Evolutionary conservation across 1,140 invertebrate species (phyloP), one percentile per base, ranked within the genome.

Genomic region (Drosophila lini): DNA sequence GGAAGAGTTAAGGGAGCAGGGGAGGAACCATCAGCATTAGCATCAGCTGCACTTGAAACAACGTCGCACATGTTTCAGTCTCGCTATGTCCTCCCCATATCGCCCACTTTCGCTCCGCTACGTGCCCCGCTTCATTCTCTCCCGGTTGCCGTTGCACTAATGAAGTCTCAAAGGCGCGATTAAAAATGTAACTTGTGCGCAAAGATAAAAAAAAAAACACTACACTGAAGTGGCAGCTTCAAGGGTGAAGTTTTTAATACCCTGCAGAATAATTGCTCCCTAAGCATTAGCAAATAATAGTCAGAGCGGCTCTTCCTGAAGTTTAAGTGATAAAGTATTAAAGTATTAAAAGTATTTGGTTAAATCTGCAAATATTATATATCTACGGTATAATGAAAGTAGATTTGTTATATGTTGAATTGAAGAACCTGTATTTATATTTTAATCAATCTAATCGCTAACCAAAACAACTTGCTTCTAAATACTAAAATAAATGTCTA

Each of bases 111-210:
- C 42, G n/a, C 16, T 31, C 45, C 52, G 64, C 83, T 80, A 60
- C 71, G 58, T 82, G 67, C 74, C 48, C 63, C 45, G 59, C 65
- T 62, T 57, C 38, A 41, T 58, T 65, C 42, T 56, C 50, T 50
- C 50, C 42, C 34, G 45, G 53, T 73, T 62, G 36, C 65, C 47
- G 61, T 60, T 80, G 74, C 84, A 89, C 84, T 89, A 89, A 89
- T 89, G 84, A 89, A 89, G 84, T 89, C 84, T 89, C 84, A 89
- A 89, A 89, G 84, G 84, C 84, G 84, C 84, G 84, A 89, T 89
- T 89, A 89, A 88, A 89, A 89, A 89, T 89, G 84, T 89, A 89
- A 89, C 84, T 89, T 89, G 74, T 70, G 84, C 77, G 63, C 55
- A 74, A 82, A 67, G 63, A 77, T 56, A 10, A 63, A 70, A 42